Base-by-base conservation (phyloP, 2,888 invertebrate genomes). In the Pterostichus niger region DNA sequence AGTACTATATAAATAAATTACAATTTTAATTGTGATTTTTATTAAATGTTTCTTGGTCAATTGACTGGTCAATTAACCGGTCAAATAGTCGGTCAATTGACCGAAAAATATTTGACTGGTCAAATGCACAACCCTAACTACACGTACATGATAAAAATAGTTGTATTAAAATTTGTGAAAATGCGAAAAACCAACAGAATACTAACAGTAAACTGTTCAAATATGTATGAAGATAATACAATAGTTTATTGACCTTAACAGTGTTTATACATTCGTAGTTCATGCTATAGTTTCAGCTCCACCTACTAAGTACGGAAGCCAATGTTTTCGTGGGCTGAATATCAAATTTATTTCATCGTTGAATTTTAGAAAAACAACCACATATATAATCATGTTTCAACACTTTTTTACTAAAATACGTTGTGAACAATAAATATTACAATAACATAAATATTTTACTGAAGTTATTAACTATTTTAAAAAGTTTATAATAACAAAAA, bases 181-280 rank as follows among this genome's bases (percentile, higher is more conserved):
- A 59, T 24, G 31, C n/a, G 56, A 59, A 64, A 35, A 64, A 64
- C 35, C 35, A 33, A 35, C 13, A n/a, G 11, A 33, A 13, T 13
- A 3, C 4, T 35, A 64, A 35, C 64, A 6, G 64, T 64, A 59
- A 9, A 6, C 9, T 64, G 33, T n/a, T 35, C 6, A 64, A 35
- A 35, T 13, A 64, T 64, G n/a, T 31, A n/a, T 7, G 13, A 33
- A 35, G 64, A 35, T 64, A 64, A 35, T 13, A 64, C n/a, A 49
- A 64, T 40, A 35, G 64, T 64, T 64, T 64, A 31, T 64, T 64
- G 64, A 64, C 64, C 64, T 64, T 64, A 64, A 64, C 64, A 13
- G 35, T 64, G 64, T 64, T 64, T 64, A 64, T 64, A 64, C n/a
- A 40, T 40, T 40, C 40, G 40, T 9, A 40, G 49, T 64, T 64